Conservation (phyloP, 2,113 vertebrate genomes). For the Periophthalmodon schlosseri region DNA sequence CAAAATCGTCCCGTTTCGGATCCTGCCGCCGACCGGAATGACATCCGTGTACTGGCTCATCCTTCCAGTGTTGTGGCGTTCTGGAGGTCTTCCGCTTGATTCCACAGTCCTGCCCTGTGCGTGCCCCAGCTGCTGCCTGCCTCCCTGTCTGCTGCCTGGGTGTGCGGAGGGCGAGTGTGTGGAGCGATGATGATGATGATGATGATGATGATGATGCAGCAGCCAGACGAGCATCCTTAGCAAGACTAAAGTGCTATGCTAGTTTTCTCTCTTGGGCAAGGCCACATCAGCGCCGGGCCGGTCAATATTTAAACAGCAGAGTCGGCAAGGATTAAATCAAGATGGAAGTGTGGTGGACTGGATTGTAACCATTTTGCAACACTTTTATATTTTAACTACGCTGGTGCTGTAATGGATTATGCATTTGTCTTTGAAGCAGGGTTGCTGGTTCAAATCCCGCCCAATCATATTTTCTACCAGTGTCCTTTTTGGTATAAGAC, state of each 20-base stretch:
- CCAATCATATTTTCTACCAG: no score
- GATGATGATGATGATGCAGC: slow-evolving; percentile 31
- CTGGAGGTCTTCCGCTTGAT: slow-evolving; percentile 49
- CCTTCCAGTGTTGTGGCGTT: slow-evolving; percentile 6
- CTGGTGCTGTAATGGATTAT: not conserved
- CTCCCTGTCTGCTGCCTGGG: slow-evolving; percentile 26
- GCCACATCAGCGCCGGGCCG: slow-evolving; percentile 57
- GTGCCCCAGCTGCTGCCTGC: slow-evolving; percentile 61
- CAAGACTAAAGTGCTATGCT: slow-evolving; percentile 35
- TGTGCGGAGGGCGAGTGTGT: slow-evolving; percentile 24
- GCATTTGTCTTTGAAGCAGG: not conserved
- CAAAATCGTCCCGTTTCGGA: slow-evolving; percentile 52
- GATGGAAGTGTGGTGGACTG: slow-evolving; percentile 54
- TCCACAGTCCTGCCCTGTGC: slow-evolving; percentile 53
- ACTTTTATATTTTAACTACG: not conserved
- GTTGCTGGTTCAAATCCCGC: no score
- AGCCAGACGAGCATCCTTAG: slow-evolving; percentile 44
- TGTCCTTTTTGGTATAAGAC: no score
- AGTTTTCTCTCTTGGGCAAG: slow-evolving; percentile 34
- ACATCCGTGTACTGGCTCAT: slow-evolving; percentile 60
- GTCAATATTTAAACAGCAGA: slow-evolving; percentile 86
- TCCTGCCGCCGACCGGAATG: slow-evolving; percentile 30
- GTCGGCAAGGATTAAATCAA: slow-evolving; percentile 78
- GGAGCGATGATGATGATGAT: slow-evolving; percentile 41
- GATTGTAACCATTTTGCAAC: slow-evolving; percentile 19